phyloP scores from a whole-genome alignment of 2,888 invertebrate genomes.

The Ischnus inquisitorius region DNA sequence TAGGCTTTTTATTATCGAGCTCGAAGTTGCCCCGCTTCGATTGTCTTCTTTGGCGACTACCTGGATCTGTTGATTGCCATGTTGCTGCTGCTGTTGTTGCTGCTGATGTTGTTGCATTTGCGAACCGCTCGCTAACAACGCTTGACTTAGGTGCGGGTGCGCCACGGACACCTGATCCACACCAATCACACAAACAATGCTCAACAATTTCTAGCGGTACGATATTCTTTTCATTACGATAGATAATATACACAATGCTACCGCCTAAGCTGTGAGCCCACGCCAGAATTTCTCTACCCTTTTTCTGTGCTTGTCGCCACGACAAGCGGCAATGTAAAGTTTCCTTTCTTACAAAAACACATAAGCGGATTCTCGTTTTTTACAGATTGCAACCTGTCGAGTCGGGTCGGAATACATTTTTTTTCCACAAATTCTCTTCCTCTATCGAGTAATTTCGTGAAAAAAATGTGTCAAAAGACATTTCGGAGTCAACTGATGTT shows the following conservation, averaged over 20 bases:
- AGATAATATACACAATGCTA: conserved; percentile 19
- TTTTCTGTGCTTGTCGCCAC: conserved; percentile 10
- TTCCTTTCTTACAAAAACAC: conserved; percentile 16
- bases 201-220: conserved; percentile 74
- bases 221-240: conserved; percentile 10
- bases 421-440: background rate
- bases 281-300: conserved; percentile 47
- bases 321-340: background rate
- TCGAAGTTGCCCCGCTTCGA: conserved; percentile 87
- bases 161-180: conserved; percentile 86
- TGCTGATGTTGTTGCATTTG: conserved; percentile 74
- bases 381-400: background rate
- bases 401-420: background rate
- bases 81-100: conserved; percentile 74
- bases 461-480: too few relatives aligned
- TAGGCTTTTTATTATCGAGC: conserved; percentile 96
- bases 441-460: background rate
- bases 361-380: conserved; percentile 20
- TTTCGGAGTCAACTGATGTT: background rate
- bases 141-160: conserved; percentile 89
- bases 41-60: conserved; percentile 82
- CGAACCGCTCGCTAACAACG: conserved; percentile 86
- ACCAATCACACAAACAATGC: conserved; percentile 77
- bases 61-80: conserved; percentile 79
- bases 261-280: conserved; percentile 54